Base-by-base conservation (phyloP, 2,797 vertebrate genomes). In the Ibycter americanus region DNA sequence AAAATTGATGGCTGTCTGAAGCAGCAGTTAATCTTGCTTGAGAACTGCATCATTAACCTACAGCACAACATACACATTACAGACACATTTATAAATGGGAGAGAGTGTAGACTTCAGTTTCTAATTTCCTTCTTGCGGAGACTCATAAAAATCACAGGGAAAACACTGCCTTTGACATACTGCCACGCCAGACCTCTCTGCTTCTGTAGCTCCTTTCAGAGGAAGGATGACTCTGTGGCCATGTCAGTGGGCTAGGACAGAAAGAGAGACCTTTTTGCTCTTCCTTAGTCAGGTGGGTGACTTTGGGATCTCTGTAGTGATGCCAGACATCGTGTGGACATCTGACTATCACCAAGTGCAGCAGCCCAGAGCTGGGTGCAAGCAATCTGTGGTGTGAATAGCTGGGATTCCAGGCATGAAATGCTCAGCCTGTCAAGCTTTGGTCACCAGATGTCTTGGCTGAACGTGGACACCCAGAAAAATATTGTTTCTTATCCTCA, bases 31-130 rank as follows among this genome's bases (percentile, higher is more conserved):
- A 95, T 97, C 88, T 94, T 95, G 80, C 89, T 92, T 95, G 88
- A 90, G 94, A 94, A 90, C 91, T 93, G 90, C 90, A 89, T 94
- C 96, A 96, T 97, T 97, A 97, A 97, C 95, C 83, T 93, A 87
- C 83, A 94, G 92, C 93, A 93, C 83, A 93, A 93, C 5, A 0
- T 94, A 92, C 91, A 87, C 78, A 74, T 94, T 95, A 94, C 18
- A 1, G 96, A 93, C 90, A 85, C 34, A 11, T 90, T 96, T 96
- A 94, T 96, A 95, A 95, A 93, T 86, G 81, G 40, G 29, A 77
- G 74, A 94, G 78, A 90, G 81, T 65, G 76, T 65, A 90, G 83
- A 92, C 81, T 89, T 91, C 95, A 67, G 38, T 92, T 95, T 93
- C 90, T 96, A 93, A 96, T 90, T 96, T 97, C 93, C 88, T 94